Base-by-base conservation (phyloP, 2,797 vertebrate genomes). In the Trichosurus vulpecula region DNA sequence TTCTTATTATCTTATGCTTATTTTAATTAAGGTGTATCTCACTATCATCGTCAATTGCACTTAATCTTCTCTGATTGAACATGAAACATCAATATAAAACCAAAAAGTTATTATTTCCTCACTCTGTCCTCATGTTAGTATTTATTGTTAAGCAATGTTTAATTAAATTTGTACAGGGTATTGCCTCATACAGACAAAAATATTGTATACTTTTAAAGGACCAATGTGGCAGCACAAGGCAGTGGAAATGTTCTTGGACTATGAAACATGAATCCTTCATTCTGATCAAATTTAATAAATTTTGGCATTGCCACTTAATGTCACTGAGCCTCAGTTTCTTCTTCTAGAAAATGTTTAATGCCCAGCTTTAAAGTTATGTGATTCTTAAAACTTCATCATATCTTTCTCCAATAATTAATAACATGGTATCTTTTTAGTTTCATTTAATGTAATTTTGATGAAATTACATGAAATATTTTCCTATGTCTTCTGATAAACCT, bases 1-100 rank as follows among this genome's bases (percentile, higher is more conserved):
- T 96, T 81, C 93, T 87, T 25, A 52, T 93, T 94, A 96, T 30
- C 31, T 54, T 97, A 95, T 54, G 90, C 30, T 94, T 90, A 92
- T 91, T 90, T 94, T 93, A 94, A 93, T 91, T 58, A 14, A 95
- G 54, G 94, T 93, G 31, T 93, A 90, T 54, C 92, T 95, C 61
- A 6, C 14, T 66, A 30, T 12, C 51, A 54, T 11, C 54, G 0
- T 52, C 92, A 90, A 6, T n/a, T 55, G 31, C 53, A 0, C 55
- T 92, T 89, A 29, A 91, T 51, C 56, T 56, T 91, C 91, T 47
- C 30, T 35, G 52, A 41, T 66, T 74, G 96, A 93, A 61, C 5
- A 90, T 74, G 11, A 93, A 93, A 90, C 66, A 4, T 13, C 10
- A 92, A 56, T 95, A 41, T 5, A 91, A 96, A 93, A 57, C 2